A percentile compares a stretch with the other conserved stretches of the same genome.
phyloP scores from a whole-genome alignment of 64 coral and sea anemone genomes.

The Montipora cactus region DNA sequence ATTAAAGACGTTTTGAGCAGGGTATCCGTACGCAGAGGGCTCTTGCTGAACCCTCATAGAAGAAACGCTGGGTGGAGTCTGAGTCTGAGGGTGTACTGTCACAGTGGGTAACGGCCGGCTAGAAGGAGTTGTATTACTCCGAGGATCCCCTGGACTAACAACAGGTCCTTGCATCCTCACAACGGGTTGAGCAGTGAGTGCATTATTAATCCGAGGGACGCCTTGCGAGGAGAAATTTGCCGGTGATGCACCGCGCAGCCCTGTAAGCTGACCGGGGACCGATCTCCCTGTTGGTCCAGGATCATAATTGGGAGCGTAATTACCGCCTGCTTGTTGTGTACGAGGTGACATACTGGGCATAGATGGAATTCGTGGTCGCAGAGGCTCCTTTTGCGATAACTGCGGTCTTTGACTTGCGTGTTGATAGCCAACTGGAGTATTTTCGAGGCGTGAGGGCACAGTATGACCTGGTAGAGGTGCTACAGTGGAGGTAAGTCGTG shows the following conservation, averaged over 20 bases:
- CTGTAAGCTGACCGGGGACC: not conserved
- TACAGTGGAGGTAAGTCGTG: conserved; percentile 73
- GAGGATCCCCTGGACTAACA: not conserved
- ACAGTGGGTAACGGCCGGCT: conserved; percentile 76
- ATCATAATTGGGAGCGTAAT: conserved; percentile 26
- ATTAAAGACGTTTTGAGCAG: conserved; percentile 42
- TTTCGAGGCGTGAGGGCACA: not conserved
- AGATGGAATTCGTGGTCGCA: conserved; percentile 21
- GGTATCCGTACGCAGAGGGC: conserved; percentile 48
- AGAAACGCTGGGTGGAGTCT: conserved; percentile 58
- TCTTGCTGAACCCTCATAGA: conserved; percentile 33
- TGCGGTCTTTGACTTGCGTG: not conserved
- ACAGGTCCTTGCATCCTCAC: conserved; percentile 5
- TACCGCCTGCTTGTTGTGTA: not conserved
- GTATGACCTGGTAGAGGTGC: conserved; percentile 69
- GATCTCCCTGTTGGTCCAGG: not conserved
- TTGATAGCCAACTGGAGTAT: conserved; percentile 7
- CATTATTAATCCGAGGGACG: not conserved
- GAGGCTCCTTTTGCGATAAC: not conserved
- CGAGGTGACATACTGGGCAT: not conserved
- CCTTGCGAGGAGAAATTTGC: not conserved
- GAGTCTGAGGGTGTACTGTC: conserved; percentile 94
- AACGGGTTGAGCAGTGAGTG: conserved; percentile 13
- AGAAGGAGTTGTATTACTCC: not conserved
- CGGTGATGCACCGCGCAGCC: not conserved